A percentile compares a stretch with the other conserved stretches of the same genome.
phyloP scores from a whole-genome alignment of 2,797 vertebrate genomes.

The Mionectes olivaceus region DNA sequence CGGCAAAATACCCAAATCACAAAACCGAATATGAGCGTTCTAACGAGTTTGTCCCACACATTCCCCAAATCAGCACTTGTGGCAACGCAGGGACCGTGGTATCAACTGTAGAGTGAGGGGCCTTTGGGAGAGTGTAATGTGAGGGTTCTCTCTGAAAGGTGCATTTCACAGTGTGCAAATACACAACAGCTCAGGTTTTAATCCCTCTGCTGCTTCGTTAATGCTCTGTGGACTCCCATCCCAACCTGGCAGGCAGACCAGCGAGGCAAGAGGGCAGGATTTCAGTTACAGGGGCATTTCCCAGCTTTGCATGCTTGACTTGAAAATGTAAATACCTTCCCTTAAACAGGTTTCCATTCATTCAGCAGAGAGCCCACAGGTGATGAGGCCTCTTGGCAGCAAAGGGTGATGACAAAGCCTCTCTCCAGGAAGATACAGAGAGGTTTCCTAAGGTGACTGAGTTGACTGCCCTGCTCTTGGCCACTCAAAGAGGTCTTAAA shows the following conservation, averaged over 20 bases:
- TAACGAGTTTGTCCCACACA: background rate
- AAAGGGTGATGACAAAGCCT: background rate
- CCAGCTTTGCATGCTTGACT: background rate
- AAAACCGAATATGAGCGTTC: background rate
- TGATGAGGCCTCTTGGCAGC: background rate
- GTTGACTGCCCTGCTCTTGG: background rate
- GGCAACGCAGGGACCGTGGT: fast-evolving
- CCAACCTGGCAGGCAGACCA: background rate
- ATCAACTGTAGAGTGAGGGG: background rate
- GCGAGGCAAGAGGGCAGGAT: background rate
- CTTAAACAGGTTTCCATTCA: background rate
- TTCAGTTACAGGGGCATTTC: background rate
- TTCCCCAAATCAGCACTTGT: background rate
- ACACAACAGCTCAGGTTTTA: background rate
- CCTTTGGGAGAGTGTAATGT: fast-evolving
- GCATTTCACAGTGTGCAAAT: background rate
- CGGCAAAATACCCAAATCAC: background rate
- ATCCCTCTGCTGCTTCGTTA: background rate
- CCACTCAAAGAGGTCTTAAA: background rate
- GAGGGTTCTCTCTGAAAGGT: background rate
- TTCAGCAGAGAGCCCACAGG: background rate
- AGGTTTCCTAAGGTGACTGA: background rate
- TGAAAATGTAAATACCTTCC: background rate
- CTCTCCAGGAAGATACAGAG: background rate
- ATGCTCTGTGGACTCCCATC: background rate